A percentile compares a stretch with the other conserved stretches of the same genome.
These are phyloP conservation scores for Champsocephalus gunnari DNA, from an alignment of 2,797 vertebrate species.

Conservation along the genomic window DNA sequence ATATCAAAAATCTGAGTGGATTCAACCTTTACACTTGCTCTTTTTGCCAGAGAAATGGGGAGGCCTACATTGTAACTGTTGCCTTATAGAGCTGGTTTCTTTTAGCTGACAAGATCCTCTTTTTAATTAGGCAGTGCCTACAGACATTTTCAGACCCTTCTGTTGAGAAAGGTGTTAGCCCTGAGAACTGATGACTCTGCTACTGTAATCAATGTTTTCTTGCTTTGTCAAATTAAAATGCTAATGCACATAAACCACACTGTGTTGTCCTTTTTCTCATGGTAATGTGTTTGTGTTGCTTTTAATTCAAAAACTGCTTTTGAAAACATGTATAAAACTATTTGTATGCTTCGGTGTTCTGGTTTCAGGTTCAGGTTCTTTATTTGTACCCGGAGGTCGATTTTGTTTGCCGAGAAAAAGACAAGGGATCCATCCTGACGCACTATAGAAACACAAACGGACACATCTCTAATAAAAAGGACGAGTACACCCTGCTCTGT, in stretches of 20 bases:
- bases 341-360: no score
- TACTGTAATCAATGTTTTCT: slow-evolving; percentile 86
- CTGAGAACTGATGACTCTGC: slow-evolving; percentile 83
- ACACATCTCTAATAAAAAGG: no score
- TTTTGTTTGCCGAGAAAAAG: no score
- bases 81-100: slow-evolving; percentile 86
- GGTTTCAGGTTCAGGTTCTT: no score
- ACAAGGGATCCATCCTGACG: no score
- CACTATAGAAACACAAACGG: no score
- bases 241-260: slow-evolving; percentile 78
- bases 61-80: slow-evolving; percentile 82
- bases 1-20: slow-evolving; percentile 78
- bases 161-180: slow-evolving; percentile 81
- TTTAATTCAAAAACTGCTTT: background rate
- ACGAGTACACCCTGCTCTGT: no score
- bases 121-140: slow-evolving; percentile 86
- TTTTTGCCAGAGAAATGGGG: slow-evolving; percentile 76
- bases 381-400: no score
- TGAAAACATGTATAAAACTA: background rate
- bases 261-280: slow-evolving; percentile 12
- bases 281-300: background rate
- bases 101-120: slow-evolving; percentile 79
- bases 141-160: slow-evolving; percentile 80
- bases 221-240: slow-evolving; percentile 87
- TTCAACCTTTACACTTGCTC: slow-evolving; percentile 79